Base-by-base conservation (phyloP, 1,140 invertebrate genomes). In the Pseudobourletiella spinata region DNA sequence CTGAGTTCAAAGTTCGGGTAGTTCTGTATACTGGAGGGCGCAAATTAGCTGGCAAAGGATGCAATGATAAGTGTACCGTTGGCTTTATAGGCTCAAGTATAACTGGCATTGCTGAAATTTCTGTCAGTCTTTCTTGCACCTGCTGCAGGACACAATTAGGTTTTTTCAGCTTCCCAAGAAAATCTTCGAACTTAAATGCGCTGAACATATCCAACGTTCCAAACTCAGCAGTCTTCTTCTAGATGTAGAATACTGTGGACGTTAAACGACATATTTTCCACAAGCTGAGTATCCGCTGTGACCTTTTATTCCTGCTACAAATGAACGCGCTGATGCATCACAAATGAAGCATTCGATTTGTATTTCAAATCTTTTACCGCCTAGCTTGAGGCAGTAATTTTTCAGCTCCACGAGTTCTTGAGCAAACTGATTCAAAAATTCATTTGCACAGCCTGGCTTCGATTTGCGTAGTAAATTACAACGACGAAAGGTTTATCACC, bases 271-370 rank as follows among this genome's bases (percentile, higher is more conserved):
- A 54, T 24, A 50, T 63, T n/a, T 68, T 22, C 68, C 68, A 68
- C 73, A 73, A 3, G 70, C 70, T 64, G 59, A 58, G 56, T 68
- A 73, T 8, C 68, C 72, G 32, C 32, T 61, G 54, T 71, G 69
- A 20, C 64, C 61, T 68, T 71, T 72, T 8, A 65, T 67, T 3
- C 56, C 22, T 54, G 69, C 70, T 3, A 74, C 59, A 57, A 70
- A 71, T 29, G 70, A 61, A 35, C 65, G 58, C 4, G 71, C 74
- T 22, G 70, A 71, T 1, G 71, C 66, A 68, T 74, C 73, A 69
- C 70, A 73, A 30, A 74, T 57, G 25, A 73, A 42, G 46, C 51
- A 59, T 26, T 54, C 15, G 14, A 72, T 51, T 20, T 48, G 20
- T 39, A 73, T 20, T 30, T 6, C 8, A 0, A 28, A 44, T 2